A percentile compares a stretch with the other conserved stretches of the same genome.
Conservation (phyloP, 2,888 invertebrate genomes). For the Callyntrura sp. region DNA sequence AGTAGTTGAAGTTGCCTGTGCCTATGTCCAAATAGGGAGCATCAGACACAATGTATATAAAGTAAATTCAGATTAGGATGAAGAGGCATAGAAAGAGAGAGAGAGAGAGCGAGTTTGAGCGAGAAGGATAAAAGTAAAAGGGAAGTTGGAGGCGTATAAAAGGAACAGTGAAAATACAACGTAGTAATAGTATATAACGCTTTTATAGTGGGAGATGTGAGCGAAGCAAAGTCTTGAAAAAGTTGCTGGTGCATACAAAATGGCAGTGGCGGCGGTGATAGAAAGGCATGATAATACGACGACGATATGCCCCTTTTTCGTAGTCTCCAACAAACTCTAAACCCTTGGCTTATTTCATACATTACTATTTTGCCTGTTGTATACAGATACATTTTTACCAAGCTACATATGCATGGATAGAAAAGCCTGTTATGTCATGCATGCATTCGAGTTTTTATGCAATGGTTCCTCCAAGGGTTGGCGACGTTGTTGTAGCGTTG, state of each 20-base stretch:
- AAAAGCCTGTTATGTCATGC: constrained; percentile 70
- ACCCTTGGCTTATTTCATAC: constrained; percentile 62
- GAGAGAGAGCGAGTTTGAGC: constrained; percentile 12
- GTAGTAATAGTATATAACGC: constrained; percentile 7
- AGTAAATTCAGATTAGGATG: constrained; percentile 37
- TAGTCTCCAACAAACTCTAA: constrained; percentile 49
- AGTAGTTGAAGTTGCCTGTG: constrained; percentile 63
- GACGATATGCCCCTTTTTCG: constrained; percentile 66
- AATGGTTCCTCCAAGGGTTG: constrained; percentile 77
- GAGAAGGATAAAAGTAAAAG: constrained; percentile 71
- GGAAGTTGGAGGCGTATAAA: constrained; percentile 69
- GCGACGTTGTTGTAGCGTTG: constrained; percentile 47
- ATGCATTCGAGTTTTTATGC: constrained; percentile 69
- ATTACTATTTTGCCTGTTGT: constrained; percentile 21
- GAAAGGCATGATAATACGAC: constrained; percentile 57
- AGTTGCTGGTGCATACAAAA: constrained; percentile 50
- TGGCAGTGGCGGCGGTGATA: constrained; percentile 16
- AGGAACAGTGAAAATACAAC: constrained; percentile 66
- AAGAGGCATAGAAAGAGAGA: constrained; percentile 30
- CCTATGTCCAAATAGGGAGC: constrained; percentile 74
- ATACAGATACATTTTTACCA: constrained; percentile 7
- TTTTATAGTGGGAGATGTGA: constrained; percentile 43
- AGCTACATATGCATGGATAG: not conserved
- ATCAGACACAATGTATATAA: not conserved
- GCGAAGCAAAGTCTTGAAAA: constrained; percentile 65